Evolutionary conservation across 2,888 invertebrate genomes (phyloP), one percentile per base, ranked within the genome.

Genomic region (Steinernema hermaphroditum): DNA sequence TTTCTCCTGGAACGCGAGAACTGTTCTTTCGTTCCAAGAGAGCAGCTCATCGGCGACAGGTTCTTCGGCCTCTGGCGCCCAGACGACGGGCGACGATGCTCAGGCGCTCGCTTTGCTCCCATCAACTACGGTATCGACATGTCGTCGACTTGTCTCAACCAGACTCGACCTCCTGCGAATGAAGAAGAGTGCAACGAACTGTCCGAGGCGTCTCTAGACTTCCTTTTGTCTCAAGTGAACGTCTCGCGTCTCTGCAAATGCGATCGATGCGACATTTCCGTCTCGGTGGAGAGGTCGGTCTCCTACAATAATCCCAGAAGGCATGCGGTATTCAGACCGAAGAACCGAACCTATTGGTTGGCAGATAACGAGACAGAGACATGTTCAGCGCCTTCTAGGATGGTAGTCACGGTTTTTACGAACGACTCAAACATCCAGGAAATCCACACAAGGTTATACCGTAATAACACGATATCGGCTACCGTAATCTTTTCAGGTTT

Each of bases 11-110:
- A 54, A 4, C 6, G 27, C 9, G 6, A 8, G 6, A 54, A 54
- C 27, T 14, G 27, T 4, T 8, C 54, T 2, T 54, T 54, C 27
- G 22, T 16, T 2, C 22, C 12, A 9, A 54, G 27, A 12, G 54
- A 54, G 27, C 12, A 9, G 27, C 24, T 54, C 4, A 22, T 54
- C 54, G 54, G n/a, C 14, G 16, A 54, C 16, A 6, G 6, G 22
- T 54, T 54, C 27, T 54, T 54, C 27, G 54, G 54, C 27, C 54
- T 54, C 12, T 54, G 54, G 54, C 22, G 27, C 6, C 54, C 54
- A 12, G 54, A 54, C 27, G 16, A 54, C 16, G 54, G 54, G 16
- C 27, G 27, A 8, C 22, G 16, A 9, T 54, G 54, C 27, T 54
- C 54, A 6, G 54, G 54, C 12, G 27, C 6, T 16, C 14, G 12